Conservation (phyloP, 1,140 invertebrate species). For the Euwallacea similis region DNA sequence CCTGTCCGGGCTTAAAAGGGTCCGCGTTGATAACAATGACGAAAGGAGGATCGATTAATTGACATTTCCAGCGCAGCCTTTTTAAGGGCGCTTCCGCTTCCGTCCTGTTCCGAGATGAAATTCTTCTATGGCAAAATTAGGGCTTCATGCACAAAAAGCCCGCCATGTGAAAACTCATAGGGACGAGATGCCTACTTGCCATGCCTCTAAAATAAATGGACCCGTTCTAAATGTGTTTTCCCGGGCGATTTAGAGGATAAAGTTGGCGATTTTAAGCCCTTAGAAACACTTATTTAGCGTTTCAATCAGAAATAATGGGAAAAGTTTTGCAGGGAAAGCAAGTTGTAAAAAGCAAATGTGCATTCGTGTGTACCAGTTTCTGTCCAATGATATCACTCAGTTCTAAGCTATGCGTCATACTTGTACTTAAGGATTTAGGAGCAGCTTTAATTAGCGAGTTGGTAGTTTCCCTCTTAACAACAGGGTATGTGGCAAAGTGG, state of each 20-base stretch:
- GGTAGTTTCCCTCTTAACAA: too few species aligned
- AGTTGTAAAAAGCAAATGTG: conserved; percentile 14
- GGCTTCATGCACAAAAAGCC: too few species aligned
- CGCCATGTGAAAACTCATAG: too few species aligned
- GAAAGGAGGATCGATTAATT: conserved; percentile 25
- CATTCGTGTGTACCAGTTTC: not conserved
- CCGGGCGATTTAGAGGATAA: conserved; percentile 15
- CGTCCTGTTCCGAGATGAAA: not conserved
- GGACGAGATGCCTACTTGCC: too few species aligned
- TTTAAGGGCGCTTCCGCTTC: not conserved
- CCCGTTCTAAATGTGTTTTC: conserved; percentile 22
- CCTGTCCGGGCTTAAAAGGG: conserved; percentile 21
- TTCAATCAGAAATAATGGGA: conserved; percentile 25
- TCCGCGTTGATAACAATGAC: conserved; percentile 23
- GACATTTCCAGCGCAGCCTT: conserved; percentile 16
- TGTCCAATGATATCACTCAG: too few species aligned
- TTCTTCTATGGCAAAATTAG: not conserved
- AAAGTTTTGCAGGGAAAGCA: conserved; percentile 17
- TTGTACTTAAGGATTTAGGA: too few species aligned
- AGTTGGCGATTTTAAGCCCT: conserved; percentile 15
- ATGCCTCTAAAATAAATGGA: conserved; percentile 1
- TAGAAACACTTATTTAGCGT: conserved; percentile 24
- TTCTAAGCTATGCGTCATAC: too few species aligned
- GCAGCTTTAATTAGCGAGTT: too few species aligned
- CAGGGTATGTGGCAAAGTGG: too few species aligned